phyloP scores from a whole-genome alignment of 2,888 invertebrate species.

The Prenolepis imparis region DNA sequence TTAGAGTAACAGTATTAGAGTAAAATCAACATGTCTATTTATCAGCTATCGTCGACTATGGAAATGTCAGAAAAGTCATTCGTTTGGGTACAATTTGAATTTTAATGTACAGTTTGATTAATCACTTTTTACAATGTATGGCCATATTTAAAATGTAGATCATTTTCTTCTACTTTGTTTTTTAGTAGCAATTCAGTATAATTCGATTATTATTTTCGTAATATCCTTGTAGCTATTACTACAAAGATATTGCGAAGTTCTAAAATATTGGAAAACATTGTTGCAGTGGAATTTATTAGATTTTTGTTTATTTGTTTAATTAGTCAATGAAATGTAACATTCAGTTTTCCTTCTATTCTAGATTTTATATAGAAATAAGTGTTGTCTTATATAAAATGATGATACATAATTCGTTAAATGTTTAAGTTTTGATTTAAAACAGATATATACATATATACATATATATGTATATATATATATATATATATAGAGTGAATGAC shows the following conservation, averaged over 20 bases:
- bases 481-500: background rate
- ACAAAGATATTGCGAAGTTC: slow-evolving; percentile 2
- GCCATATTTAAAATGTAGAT: slow-evolving; percentile 19
- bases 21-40: slow-evolving; percentile 25
- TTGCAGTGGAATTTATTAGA: slow-evolving; percentile 23
- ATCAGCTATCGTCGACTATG: slow-evolving; percentile 28
- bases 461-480: background rate
- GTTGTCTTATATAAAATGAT: slow-evolving; percentile 11
- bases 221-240: background rate
- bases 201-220: slow-evolving; percentile 17
- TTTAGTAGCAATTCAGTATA: slow-evolving; percentile 31
- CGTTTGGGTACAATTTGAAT: slow-evolving; percentile 27
- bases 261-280: background rate
- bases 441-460: slow-evolving; percentile 5
- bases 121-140: slow-evolving; percentile 20
- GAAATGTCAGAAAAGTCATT: slow-evolving; percentile 24
- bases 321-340: slow-evolving; percentile 6
- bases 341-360: slow-evolving; percentile 13
- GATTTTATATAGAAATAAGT: slow-evolving; percentile 35
- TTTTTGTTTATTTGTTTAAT: slow-evolving; percentile 36
- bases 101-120: slow-evolving; percentile 20
- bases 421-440: slow-evolving; percentile 32
- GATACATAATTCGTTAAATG: slow-evolving; percentile 16
- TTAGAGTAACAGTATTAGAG: slow-evolving; percentile 20
- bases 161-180: slow-evolving; percentile 17